Percentiles rank a stretch among this genome's conserved stretches.
Conservation (phyloP, 37 sponge, comb jelly and placozoan genomes). For the Aplysina aerophoba region DNA sequence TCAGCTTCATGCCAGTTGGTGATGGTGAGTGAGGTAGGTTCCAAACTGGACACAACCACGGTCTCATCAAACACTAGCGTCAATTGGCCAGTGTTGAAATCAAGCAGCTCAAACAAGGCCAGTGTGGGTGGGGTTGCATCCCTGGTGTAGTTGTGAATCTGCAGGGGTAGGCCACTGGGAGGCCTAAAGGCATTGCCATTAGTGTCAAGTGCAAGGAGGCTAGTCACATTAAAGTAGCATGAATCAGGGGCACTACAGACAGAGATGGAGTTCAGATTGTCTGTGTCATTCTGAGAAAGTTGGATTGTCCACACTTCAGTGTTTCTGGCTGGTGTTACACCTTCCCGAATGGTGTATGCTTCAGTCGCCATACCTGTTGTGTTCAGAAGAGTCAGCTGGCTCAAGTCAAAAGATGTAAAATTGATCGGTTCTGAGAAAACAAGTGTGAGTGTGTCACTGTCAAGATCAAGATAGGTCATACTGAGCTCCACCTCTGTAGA, state of each 20-base stretch:
- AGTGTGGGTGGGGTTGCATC: constrained; percentile 71
- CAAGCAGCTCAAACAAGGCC: constrained; percentile 64
- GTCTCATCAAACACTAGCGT: constrained; percentile 78
- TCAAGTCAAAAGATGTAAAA: constrained; percentile 58
- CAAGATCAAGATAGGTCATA: constrained; percentile 72
- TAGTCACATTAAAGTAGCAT: constrained; percentile 77
- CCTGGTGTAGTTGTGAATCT: constrained; percentile 36
- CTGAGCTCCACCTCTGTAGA: constrained; percentile 51
- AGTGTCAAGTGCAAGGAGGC: constrained; percentile 53
- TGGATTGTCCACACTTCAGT: constrained; percentile 52
- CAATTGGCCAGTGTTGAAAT: constrained; percentile 71
- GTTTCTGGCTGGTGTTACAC: constrained; percentile 25
- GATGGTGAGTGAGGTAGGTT: constrained; percentile 48
- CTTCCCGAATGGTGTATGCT: constrained; percentile 40
- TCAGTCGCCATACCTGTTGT: constrained; percentile 30
- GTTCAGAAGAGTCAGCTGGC: constrained; percentile 65
- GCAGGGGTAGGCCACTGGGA: constrained; percentile 38
- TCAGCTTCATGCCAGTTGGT: constrained; percentile 60
- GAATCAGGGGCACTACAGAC: constrained; percentile 42
- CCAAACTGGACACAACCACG: constrained; percentile 52
- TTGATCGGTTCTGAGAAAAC: constrained; percentile 87
- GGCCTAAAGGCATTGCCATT: constrained; percentile 47
- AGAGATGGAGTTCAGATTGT: constrained; percentile 71
- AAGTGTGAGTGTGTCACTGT: constrained; percentile 62
- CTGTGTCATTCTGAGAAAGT: constrained; percentile 68